These are phyloP conservation scores for Sparus aurata DNA, from an alignment of 2,797 vertebrate genomes.

Conservation along the genomic window DNA sequence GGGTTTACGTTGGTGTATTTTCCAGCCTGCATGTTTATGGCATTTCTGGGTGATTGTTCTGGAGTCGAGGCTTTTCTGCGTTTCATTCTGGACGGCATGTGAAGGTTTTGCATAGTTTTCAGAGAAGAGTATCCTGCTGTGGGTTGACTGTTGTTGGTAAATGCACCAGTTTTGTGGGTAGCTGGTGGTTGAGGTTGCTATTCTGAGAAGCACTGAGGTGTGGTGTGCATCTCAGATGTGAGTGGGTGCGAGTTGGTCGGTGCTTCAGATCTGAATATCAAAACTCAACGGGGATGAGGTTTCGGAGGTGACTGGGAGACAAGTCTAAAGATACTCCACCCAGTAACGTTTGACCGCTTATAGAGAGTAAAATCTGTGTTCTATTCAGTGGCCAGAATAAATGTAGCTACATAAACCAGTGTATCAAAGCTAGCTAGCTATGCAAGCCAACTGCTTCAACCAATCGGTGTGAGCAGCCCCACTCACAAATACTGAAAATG, in stretches of 20 bases:
- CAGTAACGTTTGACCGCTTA: background rate
- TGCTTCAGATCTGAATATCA: background rate
- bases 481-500: too few species aligned
- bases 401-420: background rate
- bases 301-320: background rate
- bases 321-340: background rate
- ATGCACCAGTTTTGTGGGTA: background rate
- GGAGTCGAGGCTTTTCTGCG: constrained; percentile 33
- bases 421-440: too few species aligned
- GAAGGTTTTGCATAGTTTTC: constrained; percentile 25
- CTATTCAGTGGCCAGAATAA: background rate
- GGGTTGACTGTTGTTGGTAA: constrained; percentile 23
- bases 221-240: constrained; percentile 10
- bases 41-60: constrained; percentile 27
- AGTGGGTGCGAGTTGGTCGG: background rate
- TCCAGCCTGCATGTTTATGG: constrained; percentile 71
- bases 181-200: constrained; percentile 13
- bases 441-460: too few species aligned
- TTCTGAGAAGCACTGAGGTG: constrained; percentile 10
- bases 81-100: constrained; percentile 16
- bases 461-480: too few species aligned
- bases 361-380: too few species aligned
- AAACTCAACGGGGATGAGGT: background rate
- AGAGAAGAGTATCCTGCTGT: constrained; percentile 15
- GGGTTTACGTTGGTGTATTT: constrained; percentile 64